Evolutionary conservation across 2,113 vertebrate species (phyloP).

Genomic region (Tetraodon nigroviridis): DNA sequence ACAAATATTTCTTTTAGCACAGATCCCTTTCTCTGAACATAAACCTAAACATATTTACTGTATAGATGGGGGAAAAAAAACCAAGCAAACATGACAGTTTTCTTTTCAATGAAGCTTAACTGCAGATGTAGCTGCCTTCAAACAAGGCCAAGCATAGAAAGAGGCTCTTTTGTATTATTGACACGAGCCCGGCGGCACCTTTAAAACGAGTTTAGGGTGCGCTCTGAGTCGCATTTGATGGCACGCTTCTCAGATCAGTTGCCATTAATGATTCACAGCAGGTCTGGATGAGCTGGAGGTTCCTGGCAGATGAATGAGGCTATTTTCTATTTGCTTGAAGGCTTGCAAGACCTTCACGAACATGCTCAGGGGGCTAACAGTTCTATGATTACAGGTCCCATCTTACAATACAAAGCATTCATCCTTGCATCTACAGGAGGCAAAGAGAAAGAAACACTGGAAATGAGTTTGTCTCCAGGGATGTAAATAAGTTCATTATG

Average conservation of each 20-base stretch:
- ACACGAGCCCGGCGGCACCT: constrained; percentile 3
- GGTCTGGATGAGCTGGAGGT: constrained; percentile 44
- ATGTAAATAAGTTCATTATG: not conserved
- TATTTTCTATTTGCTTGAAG: constrained; percentile 55
- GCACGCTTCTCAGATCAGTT: constrained; percentile 30
- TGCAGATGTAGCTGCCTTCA: constrained; percentile 8
- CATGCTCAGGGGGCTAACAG: constrained; percentile 30
- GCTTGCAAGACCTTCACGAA: constrained; percentile 42
- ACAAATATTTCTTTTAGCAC: not conserved
- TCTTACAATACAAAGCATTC: constrained; percentile 40
- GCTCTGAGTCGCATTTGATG: constrained; percentile 11
- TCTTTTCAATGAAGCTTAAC: not conserved
- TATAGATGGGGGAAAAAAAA: not conserved
- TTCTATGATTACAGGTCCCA: constrained; percentile 47
- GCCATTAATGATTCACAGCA: constrained; percentile 44
- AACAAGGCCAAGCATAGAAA: not conserved
- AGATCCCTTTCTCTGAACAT: not conserved
- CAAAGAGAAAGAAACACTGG: not conserved
- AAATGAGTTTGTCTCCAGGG: not conserved
- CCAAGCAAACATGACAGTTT: not conserved
- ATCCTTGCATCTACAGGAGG: constrained; percentile 42
- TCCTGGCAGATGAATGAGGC: constrained; percentile 56
- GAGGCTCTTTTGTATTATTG: constrained; percentile 6
- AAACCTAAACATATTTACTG: not conserved
- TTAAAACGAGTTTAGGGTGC: constrained; percentile 18